phyloP scores from a whole-genome alignment of 1,140 invertebrate genomes.

The Solenopsis fugax region DNA sequence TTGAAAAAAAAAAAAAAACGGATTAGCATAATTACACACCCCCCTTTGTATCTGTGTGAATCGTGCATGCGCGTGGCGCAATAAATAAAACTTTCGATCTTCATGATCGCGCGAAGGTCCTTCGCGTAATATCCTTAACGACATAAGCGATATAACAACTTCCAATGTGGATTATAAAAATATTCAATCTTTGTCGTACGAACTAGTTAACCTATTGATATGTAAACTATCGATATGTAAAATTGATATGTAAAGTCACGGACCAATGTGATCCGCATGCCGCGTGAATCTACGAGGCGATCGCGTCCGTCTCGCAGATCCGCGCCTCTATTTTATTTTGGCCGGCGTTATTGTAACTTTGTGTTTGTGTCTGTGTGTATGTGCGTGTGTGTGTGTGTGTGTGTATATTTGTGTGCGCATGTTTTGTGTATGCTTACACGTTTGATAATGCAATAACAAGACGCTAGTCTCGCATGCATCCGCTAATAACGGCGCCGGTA shows the following conservation, averaged over 20 bases:
- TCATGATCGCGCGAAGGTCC: conserved; percentile 6
- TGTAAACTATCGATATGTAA: conserved; percentile 69
- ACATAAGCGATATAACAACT: conserved; percentile 86
- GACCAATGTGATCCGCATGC: conserved; percentile 86
- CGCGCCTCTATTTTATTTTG: conserved; percentile 76
- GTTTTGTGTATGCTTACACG: conserved; percentile 11
- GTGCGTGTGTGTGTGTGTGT: conserved; percentile 17
- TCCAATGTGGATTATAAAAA: conserved; percentile 88
- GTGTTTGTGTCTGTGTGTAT: conserved; percentile 12
- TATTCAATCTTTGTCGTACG: conserved; percentile 84
- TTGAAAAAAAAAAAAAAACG: background rate
- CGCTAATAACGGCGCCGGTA: conserved; percentile 8
- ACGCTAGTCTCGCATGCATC: conserved; percentile 48
- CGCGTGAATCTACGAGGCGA: conserved; percentile 72
- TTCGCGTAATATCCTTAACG: conserved; percentile 81
- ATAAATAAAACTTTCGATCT: conserved; percentile 33
- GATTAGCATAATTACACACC: background rate
- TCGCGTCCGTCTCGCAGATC: conserved; percentile 44
- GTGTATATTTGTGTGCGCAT: conserved; percentile 10
- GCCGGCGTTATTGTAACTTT: conserved; percentile 79
- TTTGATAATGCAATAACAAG: conserved; percentile 53
- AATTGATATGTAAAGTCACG: conserved; percentile 82
- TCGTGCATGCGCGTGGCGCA: conserved; percentile 41
- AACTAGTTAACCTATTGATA: conserved; percentile 81
- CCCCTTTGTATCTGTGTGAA: background rate